These are phyloP conservation scores for Sarcophaga caerulescens DNA, from an alignment of 2,888 invertebrate species.

Conservation along the genomic window DNA sequence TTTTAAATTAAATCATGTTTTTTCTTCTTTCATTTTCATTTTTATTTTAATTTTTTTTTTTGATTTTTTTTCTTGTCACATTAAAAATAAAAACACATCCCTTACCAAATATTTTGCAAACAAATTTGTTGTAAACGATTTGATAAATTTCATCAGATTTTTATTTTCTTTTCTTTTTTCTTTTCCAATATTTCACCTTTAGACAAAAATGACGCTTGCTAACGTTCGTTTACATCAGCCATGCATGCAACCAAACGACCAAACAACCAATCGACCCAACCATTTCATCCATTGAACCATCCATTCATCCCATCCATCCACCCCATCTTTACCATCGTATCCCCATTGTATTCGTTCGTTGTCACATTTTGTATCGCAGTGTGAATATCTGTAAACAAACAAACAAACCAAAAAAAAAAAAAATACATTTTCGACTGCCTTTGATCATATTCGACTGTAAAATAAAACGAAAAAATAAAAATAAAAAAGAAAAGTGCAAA, in stretches of 20 bases:
- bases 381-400: constrained; percentile 2
- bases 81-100: constrained; percentile 19
- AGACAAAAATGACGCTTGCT: constrained; percentile 48
- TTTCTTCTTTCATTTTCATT: neutral
- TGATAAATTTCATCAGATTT: constrained; percentile 61
- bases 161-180: constrained; percentile 11
- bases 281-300: neutral
- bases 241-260: constrained; percentile 9
- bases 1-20: neutral
- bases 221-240: constrained; percentile 58
- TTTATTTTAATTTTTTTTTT: neutral
- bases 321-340: neutral
- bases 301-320: neutral
- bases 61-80: constrained; percentile 5
- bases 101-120: constrained; percentile 12
- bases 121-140: constrained; percentile 24
- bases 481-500: neutral
- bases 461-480: neutral
- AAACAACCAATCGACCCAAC: neutral
- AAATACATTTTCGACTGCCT: constrained; percentile 27
- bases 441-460: constrained; percentile 27
- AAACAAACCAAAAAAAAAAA: neutral
- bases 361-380: neutral
- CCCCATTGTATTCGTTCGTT: neutral
- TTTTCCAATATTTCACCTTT: constrained; percentile 22